Conservation (phyloP, 2,797 vertebrate species). For the Clarias platycephalus region DNA sequence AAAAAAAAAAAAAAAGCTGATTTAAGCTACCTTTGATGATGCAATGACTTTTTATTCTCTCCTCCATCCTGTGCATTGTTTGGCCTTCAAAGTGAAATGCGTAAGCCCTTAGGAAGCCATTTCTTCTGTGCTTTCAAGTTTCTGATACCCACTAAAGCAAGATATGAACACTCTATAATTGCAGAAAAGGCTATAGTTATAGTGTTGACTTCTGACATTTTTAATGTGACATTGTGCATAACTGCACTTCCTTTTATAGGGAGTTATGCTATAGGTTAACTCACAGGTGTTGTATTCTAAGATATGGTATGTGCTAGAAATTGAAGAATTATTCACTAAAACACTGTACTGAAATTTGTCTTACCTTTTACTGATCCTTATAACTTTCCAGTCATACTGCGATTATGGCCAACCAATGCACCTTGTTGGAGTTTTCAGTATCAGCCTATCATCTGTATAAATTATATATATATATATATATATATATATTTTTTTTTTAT, state of each 20-base stretch:
- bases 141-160: slow-evolving; percentile 64
- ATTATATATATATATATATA: too few species aligned
- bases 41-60: slow-evolving; percentile 53
- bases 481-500: neutral
- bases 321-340: neutral
- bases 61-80: slow-evolving; percentile 49
- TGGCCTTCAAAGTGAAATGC: slow-evolving; percentile 66
- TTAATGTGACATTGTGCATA: slow-evolving; percentile 12
- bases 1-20: slow-evolving; percentile 60
- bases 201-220: slow-evolving; percentile 12
- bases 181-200: slow-evolving; percentile 4
- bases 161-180: slow-evolving; percentile 26
- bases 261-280: neutral
- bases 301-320: neutral
- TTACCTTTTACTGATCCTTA: slow-evolving; percentile 16
- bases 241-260: slow-evolving; percentile 19
- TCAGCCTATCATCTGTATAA: slow-evolving; percentile 23
- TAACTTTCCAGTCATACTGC: slow-evolving; percentile 26
- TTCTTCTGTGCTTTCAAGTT: slow-evolving; percentile 72
- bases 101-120: slow-evolving; percentile 64
- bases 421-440: slow-evolving; percentile 31
- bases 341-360: neutral
- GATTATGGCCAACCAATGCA: slow-evolving; percentile 7
- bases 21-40: slow-evolving; percentile 73
- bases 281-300: neutral